Evolutionary conservation across 2,113 vertebrate species (phyloP).

Genomic region (Leucopsar rothschildi): DNA sequence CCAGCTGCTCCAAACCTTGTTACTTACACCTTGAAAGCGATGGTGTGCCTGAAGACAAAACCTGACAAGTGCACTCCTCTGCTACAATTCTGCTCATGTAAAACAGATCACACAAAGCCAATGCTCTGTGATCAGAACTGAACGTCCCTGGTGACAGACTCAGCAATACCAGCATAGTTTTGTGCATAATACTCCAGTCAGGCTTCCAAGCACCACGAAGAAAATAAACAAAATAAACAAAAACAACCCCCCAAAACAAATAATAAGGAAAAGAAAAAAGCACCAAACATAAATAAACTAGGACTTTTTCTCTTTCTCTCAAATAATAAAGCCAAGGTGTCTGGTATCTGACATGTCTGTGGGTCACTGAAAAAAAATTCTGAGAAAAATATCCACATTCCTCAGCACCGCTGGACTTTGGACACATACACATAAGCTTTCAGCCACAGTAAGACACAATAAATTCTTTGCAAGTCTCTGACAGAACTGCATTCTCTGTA

Average conservation of each 20-base stretch:
- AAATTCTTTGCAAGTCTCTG: not conserved
- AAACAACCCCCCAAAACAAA: not conserved
- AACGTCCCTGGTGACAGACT: not conserved
- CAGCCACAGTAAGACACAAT: not conserved
- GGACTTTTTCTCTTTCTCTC: not conserved
- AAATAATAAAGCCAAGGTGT: not conserved
- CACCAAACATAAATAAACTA: not conserved
- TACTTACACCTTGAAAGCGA: not conserved
- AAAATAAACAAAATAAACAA: not conserved
- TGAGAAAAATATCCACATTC: not conserved
- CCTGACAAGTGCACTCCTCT: not conserved
- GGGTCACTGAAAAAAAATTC: not conserved
- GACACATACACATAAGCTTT: not conserved
- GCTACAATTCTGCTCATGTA: not conserved
- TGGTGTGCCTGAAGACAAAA: not conserved
- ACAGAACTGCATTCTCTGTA: not conserved
- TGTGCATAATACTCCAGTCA: not conserved
- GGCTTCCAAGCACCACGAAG: not conserved
- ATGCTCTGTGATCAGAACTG: not conserved
- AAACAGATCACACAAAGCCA: not conserved
- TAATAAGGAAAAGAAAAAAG: not conserved
- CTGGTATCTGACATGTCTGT: not conserved
- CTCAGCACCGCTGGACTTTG: not conserved
- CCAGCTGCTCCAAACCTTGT: not conserved
- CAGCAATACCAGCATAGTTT: not conserved